These are phyloP conservation scores for Polyommatus icarus DNA, from an alignment of 2,888 invertebrate species.

Conservation along the genomic window DNA sequence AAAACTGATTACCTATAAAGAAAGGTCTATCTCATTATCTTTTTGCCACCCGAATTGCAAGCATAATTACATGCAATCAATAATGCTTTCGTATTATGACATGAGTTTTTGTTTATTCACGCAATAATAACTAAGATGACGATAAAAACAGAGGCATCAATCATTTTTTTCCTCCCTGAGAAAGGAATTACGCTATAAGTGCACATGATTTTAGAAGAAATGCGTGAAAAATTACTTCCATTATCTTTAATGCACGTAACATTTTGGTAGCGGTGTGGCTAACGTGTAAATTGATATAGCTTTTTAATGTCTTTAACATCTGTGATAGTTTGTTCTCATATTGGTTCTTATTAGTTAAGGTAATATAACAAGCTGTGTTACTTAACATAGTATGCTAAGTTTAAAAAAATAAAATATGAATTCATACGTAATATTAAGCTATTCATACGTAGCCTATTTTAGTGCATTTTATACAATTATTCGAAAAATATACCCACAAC, in stretches of 20 bases:
- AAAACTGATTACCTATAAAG: background rate
- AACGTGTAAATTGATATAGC: slow-evolving; percentile 55
- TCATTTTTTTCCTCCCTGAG: slow-evolving; percentile 69
- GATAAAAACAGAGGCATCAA: slow-evolving; percentile 67
- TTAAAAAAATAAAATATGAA: too few relatives aligned
- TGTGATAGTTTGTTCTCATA: slow-evolving; percentile 1
- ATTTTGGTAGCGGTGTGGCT: slow-evolving; percentile 56
- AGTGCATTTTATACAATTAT: too few relatives aligned
- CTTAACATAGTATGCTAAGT: background rate
- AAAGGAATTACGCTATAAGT: slow-evolving; percentile 65
- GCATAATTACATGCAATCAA: slow-evolving; percentile 33
- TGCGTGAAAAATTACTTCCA: slow-evolving; percentile 71
- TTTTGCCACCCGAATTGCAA: slow-evolving; percentile 26
- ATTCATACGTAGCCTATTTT: too few relatives aligned
- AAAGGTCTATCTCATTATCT: slow-evolving; percentile 10
- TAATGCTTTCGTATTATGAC: slow-evolving; percentile 45
- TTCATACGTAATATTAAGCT: too few relatives aligned
- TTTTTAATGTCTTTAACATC: slow-evolving; percentile 38
- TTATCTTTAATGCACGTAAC: slow-evolving; percentile 62
- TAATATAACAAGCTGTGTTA: background rate
- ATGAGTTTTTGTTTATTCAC: slow-evolving; percentile 51
- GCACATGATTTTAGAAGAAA: slow-evolving; percentile 63
- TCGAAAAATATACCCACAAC: too few relatives aligned
- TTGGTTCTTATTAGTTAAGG: background rate
- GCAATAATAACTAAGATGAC: slow-evolving; percentile 56